A percentile compares a stretch with the other conserved stretches of the same genome.
Evolutionary conservation across 2,113 vertebrate genomes (phyloP).

Genomic region (Bubo blakistoni): DNA sequence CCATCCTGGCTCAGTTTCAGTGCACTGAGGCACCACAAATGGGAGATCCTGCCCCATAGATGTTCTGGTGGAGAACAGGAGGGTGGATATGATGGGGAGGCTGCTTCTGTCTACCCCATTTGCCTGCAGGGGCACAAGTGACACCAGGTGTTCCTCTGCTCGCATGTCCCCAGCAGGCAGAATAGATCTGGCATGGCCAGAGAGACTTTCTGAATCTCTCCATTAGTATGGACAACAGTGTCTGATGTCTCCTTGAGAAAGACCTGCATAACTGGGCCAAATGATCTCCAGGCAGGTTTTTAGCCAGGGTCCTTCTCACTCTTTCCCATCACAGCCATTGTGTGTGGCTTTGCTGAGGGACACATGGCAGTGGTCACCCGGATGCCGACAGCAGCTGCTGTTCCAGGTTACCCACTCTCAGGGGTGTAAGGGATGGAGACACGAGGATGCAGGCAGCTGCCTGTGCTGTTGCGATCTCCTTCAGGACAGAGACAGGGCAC

Average conservation of each 20-base stretch:
- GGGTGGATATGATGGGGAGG: neutral
- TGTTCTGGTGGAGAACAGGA: neutral
- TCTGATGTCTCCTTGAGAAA: neutral
- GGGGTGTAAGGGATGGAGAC: neutral
- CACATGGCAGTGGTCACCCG: accelerated
- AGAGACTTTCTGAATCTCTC: neutral
- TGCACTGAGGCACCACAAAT: accelerated
- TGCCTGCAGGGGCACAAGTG: neutral
- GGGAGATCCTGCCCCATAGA: neutral
- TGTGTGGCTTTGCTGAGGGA: neutral
- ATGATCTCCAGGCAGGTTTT: neutral
- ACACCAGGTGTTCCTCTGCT: neutral
- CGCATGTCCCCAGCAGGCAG: neutral
- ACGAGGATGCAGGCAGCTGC: neutral
- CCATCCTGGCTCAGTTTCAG: no score
- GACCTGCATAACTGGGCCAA: neutral
- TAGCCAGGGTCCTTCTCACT: neutral
- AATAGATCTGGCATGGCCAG: neutral
- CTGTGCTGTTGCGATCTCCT: neutral
- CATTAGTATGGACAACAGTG: neutral
- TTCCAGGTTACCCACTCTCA: neutral
- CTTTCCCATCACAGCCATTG: neutral
- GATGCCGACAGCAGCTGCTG: neutral
- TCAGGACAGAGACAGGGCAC: neutral
- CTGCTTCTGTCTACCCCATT: neutral